Evolutionary conservation across 2,113 vertebrate species (phyloP).

Genomic region (Globicephala melas): DNA sequence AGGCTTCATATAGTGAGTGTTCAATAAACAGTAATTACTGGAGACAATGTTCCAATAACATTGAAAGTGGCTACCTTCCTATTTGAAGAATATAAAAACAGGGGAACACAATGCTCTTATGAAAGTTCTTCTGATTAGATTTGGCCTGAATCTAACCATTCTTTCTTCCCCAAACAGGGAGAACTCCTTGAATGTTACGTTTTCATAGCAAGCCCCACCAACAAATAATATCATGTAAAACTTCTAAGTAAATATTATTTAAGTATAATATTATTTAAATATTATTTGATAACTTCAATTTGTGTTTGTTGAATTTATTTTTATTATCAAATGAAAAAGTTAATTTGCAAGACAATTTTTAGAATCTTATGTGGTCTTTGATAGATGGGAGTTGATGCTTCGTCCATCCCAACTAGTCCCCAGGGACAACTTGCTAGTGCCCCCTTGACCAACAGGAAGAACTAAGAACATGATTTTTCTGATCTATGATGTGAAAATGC

Average conservation of each 20-base stretch:
- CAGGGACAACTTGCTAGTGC: not conserved
- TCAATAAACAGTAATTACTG: not conserved
- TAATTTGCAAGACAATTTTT: not conserved
- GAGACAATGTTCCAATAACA: not conserved
- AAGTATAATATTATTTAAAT: not conserved
- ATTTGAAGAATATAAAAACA: not conserved
- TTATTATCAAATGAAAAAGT: not conserved
- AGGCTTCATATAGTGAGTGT: not conserved
- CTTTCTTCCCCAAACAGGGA: not conserved
- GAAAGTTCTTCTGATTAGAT: not conserved
- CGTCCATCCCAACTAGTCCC: conserved; percentile 46
- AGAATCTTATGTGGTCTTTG: not conserved
- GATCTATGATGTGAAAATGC: conserved; percentile 30
- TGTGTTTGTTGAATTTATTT: not conserved
- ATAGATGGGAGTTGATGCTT: conserved; percentile 12
- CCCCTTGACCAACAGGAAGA: conserved; percentile 53
- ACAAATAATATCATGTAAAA: not conserved
- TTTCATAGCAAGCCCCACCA: not conserved
- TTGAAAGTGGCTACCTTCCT: not conserved
- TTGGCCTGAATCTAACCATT: not conserved
- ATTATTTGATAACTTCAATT: not conserved
- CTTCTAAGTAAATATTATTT: not conserved
- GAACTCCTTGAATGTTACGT: not conserved
- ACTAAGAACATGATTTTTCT: conserved; percentile 33
- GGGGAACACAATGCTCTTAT: not conserved